These are phyloP conservation scores for Mya arenaria DNA, from an alignment of 1,140 invertebrate species.

Conservation along the genomic window DNA sequence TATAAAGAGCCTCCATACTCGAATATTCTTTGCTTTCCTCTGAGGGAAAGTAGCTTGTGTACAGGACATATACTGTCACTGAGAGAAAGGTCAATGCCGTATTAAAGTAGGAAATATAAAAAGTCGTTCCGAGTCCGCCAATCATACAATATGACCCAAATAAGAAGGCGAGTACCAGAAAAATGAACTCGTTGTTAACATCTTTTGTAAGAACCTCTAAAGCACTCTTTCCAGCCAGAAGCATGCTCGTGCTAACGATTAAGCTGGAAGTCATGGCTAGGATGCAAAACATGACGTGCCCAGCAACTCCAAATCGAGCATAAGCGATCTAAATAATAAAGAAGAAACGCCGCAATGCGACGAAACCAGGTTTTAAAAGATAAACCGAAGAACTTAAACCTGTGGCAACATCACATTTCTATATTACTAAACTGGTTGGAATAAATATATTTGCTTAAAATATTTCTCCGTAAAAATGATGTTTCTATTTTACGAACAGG, in stretches of 20 bases:
- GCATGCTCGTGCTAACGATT: constrained; percentile 72
- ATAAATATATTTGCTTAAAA: too few relatives aligned
- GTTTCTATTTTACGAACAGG: too few relatives aligned
- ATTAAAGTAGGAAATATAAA: constrained; percentile 81
- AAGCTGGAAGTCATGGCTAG: constrained; percentile 78
- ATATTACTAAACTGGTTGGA: too few relatives aligned
- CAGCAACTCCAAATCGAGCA: constrained; percentile 76
- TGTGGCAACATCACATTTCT: too few relatives aligned
- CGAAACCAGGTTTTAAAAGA: too few relatives aligned
- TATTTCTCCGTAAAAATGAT: too few relatives aligned
- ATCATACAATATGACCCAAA: constrained; percentile 80
- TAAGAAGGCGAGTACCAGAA: constrained; percentile 68
- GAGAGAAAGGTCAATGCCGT: constrained; percentile 74
- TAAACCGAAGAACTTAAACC: too few relatives aligned
- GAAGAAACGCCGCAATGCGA: too few relatives aligned
- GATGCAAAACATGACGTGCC: constrained; percentile 76
- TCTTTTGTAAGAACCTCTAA: constrained; percentile 67
- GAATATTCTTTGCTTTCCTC: neutral
- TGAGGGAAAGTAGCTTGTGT: neutral
- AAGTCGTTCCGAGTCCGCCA: constrained; percentile 80
- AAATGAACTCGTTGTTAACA: constrained; percentile 64
- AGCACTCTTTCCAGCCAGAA: constrained; percentile 65
- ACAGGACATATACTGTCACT: constrained; percentile 78
- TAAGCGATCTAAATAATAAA: too few relatives aligned
- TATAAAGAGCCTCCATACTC: constrained; percentile 59